Conservation (phyloP, 2,888 invertebrate genomes). For the Embidobia sp. region DNA sequence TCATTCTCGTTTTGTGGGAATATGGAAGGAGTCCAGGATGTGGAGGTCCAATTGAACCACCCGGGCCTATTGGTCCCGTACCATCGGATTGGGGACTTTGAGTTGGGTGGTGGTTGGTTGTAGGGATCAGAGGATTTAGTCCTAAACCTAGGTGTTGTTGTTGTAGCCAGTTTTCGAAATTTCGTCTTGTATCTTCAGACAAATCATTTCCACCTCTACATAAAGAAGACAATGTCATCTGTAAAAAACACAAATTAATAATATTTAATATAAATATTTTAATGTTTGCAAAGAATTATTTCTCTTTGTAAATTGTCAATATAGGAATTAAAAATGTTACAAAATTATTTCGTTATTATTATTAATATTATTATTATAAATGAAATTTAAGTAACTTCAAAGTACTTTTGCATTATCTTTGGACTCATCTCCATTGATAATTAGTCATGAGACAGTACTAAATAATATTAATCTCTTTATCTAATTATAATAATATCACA, state of each 20-base stretch:
- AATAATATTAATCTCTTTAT: slow-evolving; percentile 42
- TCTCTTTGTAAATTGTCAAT: no score
- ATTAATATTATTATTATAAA: no score
- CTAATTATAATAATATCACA: slow-evolving; percentile 40
- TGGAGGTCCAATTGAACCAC: slow-evolving; percentile 82
- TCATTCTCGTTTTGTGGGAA: slow-evolving; percentile 94
- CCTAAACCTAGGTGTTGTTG: slow-evolving; percentile 78
- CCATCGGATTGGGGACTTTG: slow-evolving; percentile 81
- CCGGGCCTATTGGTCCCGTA: slow-evolving; percentile 78
- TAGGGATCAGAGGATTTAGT: slow-evolving; percentile 75
- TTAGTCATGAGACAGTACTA: no score
- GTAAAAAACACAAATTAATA: slow-evolving; percentile 80
- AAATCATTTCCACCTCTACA: slow-evolving; percentile 91
- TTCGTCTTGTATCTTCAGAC: slow-evolving; percentile 91
- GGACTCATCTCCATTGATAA: no score
- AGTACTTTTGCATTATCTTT: no score
- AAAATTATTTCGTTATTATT: no score
- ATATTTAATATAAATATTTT: no score
- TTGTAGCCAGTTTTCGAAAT: slow-evolving; percentile 92
- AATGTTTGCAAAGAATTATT: no score
- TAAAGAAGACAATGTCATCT: slow-evolving; percentile 91
- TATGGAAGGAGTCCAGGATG: slow-evolving; percentile 87
- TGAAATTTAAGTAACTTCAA: no score
- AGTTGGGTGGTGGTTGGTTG: slow-evolving; percentile 74
- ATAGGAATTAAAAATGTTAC: no score